phyloP scores from a whole-genome alignment of 2,113 vertebrate species.

The Entelurus aequoreus region DNA sequence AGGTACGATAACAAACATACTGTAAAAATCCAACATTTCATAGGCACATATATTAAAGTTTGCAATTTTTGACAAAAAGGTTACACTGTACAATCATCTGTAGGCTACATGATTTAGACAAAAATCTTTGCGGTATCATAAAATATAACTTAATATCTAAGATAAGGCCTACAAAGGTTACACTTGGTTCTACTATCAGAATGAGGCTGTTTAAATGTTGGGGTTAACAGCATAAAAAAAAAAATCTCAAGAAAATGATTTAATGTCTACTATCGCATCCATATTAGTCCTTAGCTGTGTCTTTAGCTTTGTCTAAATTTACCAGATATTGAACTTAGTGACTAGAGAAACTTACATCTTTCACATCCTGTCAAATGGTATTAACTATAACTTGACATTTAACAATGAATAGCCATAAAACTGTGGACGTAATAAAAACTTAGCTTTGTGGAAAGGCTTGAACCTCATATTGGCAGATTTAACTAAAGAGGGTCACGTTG shows the following conservation, averaged over 20 bases:
- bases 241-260: too few species aligned
- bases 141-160: background rate
- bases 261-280: background rate
- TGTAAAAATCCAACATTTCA: constrained; percentile 21
- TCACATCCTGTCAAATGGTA: background rate
- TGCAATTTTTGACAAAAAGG: constrained; percentile 57
- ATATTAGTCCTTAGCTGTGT: constrained; percentile 4
- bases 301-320: background rate
- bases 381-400: background rate
- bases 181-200: constrained; percentile 13
- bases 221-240: too few species aligned
- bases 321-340: background rate
- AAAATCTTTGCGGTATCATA: constrained; percentile 35
- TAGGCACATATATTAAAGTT: constrained; percentile 78
- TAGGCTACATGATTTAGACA: constrained; percentile 37
- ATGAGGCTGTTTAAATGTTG: background rate
- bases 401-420: constrained; percentile 8
- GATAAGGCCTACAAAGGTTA: background rate
- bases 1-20: constrained; percentile 59
- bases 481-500: constrained; percentile 18
- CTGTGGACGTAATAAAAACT: constrained; percentile 14
- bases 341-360: background rate
- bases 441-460: constrained; percentile 6
- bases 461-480: constrained; percentile 27
- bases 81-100: constrained; percentile 62